Base-by-base conservation (phyloP, 2,888 invertebrate genomes). In the Charanyca ferruginea region DNA sequence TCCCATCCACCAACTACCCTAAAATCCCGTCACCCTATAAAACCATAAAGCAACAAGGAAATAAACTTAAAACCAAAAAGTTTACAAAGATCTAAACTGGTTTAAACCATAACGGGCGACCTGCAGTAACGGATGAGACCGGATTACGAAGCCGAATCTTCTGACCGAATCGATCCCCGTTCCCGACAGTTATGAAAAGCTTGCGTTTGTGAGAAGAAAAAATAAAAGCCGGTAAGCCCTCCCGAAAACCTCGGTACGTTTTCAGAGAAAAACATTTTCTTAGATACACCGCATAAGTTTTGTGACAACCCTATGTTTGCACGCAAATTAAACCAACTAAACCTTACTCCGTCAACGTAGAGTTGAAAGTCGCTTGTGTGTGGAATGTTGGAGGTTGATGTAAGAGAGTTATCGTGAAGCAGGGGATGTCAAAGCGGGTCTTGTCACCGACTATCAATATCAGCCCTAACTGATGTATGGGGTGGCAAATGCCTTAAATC, bases 361-460 rank as follows among this genome's bases (percentile, higher is more conserved):
- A 84, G 82, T 79, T 77, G 71, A 16, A 38, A 63, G 22, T 70
- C 28, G 54, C 22, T 60, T 65, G 59, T n/a, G 38, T 45, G 32
- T 22, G 41, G n/a, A 28, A 22, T 41, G 53, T 44, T 48, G 18
- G 63, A n/a, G 73, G 76, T 66, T 66, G 77, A 78, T 77, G 73
- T 77, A 61, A 51, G 35, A 42, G 69, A 67, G 77, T 64, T 45
- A 54, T 41, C 57, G 82, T 83, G 84, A 83, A 85, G 84, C 83
- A 85, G 92, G 93, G 93, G 90, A 89, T 81, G 90, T 90, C 90
- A 88, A 86, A 79, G 85, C 75, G 81, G 84, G 81, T 85, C 83
- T 89, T 93, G 94, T 94, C 94, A 91, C 89, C 93, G 91, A 89
- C 94, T 94, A 94, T 94, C 94, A 94, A 94, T 94, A 94, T 93